These are phyloP conservation scores for Drosophila kohkoa DNA, from an alignment of 1,140 invertebrate species.

Conservation along the genomic window DNA sequence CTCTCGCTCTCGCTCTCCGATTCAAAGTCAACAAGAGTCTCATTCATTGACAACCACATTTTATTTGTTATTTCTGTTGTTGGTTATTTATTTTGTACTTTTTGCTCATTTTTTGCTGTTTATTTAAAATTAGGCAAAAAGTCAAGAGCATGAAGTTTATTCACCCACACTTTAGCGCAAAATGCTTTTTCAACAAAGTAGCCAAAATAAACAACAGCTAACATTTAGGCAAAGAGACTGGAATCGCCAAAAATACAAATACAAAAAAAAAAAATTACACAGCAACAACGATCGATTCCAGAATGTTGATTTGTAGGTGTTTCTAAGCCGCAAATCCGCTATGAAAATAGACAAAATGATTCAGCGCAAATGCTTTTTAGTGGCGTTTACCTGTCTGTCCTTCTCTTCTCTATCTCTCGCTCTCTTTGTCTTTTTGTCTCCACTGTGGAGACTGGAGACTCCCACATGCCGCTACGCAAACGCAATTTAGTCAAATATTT, in stretches of 20 bases:
- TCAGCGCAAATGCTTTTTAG: constrained; percentile 56
- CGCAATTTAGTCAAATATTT: constrained; percentile 41
- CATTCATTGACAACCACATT: constrained; percentile 74
- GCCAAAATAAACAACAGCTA: constrained; percentile 49
- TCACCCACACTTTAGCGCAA: constrained; percentile 67
- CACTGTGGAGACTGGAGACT: constrained; percentile 36
- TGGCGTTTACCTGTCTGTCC: constrained; percentile 48
- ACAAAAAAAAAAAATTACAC: neutral
- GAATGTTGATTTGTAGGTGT: constrained; percentile 58
- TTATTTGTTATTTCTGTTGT: constrained; percentile 23
- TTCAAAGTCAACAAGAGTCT: constrained; percentile 70
- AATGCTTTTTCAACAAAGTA: constrained; percentile 46
- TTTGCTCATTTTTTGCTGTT: constrained; percentile 14
- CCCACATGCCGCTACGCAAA: constrained; percentile 51
- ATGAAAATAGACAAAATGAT: constrained; percentile 71
- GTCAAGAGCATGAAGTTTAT: constrained; percentile 72
- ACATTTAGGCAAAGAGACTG: constrained; percentile 37
- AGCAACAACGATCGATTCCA: constrained; percentile 24
- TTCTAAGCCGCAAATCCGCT: constrained; percentile 70
- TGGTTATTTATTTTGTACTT: constrained; percentile 14
- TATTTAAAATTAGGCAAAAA: constrained; percentile 38
- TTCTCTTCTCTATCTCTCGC: neutral
- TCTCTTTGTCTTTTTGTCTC: neutral
- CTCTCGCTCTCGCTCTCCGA: constrained; percentile 73
- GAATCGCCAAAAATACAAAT: constrained; percentile 25